Base-by-base conservation (phyloP, 2,797 vertebrate species). In the Sardinella longiceps region DNA sequence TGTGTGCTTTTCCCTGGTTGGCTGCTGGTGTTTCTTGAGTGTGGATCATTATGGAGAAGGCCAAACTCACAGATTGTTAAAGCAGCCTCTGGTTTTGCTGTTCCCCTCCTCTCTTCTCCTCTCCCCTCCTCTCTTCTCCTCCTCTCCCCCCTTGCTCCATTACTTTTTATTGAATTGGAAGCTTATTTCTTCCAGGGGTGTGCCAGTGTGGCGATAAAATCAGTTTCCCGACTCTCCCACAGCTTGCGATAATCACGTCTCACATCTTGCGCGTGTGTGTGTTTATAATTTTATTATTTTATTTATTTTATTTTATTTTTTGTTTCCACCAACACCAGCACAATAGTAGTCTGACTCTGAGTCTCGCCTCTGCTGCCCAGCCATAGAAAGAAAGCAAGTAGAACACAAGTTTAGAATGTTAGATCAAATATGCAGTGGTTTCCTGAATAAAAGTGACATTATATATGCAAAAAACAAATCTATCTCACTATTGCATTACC, bases 121-220 rank as follows among this genome's bases (percentile, higher is more conserved):
- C 23, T 18, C 11, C 63, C 23, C n/a, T n/a, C n/a, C n/a, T 60
- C 50, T 53, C 50, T 2, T 18, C 50, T 18, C 15, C 50, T 18
- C 50, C 50, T 25, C 56, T 25, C n/a, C 20, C 53, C 56, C 83
- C 43, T 25, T 12, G 77, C 77, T 50, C 83, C 51, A 84, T 80
- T 85, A 80, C 70, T 74, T 85, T 85, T 85, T 85, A 85, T 85
- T 83, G 82, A 85, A 85, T 82, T 80, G 81, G 84, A 83, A 80
- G 81, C 70, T 80, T 37, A 85, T 85, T 80, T 74, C 66, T 85
- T 80, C 81, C 81, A 82, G 39, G 45, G 30, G 28, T 60, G 33
- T 12, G 48, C 39, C 70, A 30, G 9, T 45, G n/a, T 30, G 3
- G 51, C 20, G 58, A 51, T 66, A 50, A 37, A 25, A 56, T 83